Percentiles rank a stretch among this genome's conserved stretches.
phyloP scores from a whole-genome alignment of 2,888 invertebrate species.

The Pristionchus maxplancki region DNA sequence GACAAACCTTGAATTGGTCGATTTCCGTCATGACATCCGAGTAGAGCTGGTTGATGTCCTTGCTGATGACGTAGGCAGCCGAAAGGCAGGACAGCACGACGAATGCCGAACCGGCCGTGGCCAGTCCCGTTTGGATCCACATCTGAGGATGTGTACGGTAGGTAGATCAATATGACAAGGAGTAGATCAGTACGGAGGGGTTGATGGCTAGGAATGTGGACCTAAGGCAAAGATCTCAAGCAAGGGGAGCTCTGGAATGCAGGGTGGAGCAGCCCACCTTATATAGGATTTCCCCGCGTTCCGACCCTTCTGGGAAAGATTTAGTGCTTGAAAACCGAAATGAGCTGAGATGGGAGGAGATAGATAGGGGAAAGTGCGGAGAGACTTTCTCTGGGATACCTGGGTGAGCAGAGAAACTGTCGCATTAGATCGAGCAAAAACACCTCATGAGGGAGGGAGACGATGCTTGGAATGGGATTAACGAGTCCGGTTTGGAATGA shows the following conservation, averaged over 20 bases:
- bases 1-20: constrained; percentile 49
- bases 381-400: background rate
- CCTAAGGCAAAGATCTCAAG: background rate
- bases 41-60: constrained; percentile 54
- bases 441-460: constrained; percentile 10
- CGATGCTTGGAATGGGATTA: constrained; percentile 7
- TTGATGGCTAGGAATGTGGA: background rate
- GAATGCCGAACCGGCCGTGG: constrained; percentile 52
- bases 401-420: constrained; percentile 27
- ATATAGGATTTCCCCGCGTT: background rate
- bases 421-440: constrained; percentile 20
- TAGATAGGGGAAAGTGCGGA: background rate
- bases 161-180: background rate
- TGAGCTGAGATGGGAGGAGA: background rate
- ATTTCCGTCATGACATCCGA: constrained; percentile 52
- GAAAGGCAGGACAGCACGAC: constrained; percentile 52
- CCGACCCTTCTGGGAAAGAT: constrained; percentile 24
- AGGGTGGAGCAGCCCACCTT: background rate
- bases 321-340: constrained; percentile 25
- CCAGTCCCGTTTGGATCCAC: constrained; percentile 41
- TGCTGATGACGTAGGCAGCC: constrained; percentile 51
- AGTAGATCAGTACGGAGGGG: background rate
- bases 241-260: background rate
- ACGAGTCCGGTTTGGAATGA: constrained; percentile 31
- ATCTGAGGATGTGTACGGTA: constrained; percentile 16